Base-by-base conservation (phyloP, 2,888 invertebrate species). In the Cyrtodaria siliqua region DNA sequence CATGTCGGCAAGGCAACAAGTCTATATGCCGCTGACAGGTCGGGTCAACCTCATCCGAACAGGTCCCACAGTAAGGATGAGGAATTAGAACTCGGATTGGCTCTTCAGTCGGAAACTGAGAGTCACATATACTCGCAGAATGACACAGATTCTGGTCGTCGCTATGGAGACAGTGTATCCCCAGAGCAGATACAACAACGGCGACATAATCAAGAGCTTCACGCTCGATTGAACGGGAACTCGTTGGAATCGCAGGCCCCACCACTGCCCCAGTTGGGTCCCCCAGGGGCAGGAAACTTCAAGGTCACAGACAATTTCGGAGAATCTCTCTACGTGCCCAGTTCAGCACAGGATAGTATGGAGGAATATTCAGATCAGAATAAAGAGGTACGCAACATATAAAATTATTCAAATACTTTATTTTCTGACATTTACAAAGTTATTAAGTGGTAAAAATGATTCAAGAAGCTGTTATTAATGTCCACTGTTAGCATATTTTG, bases 61-160 rank as follows among this genome's bases (percentile, higher is more conserved):
- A 55, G 67, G 76, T 79, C 84, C 85, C 84, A 78, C 56, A 69
- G 74, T 67, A 79, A 68, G 52, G 83, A 86, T 73, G 88, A 88
- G 69, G 89, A 87, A 64, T 68, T 89, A 40, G 83, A 87, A 62
- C 72, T 88, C 50, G 85, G 83, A 70, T 68, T 89, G 56, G 83
- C 86, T 57, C 86, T 89, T 63, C 86, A 83, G 62, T 89, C 89
- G n/a, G 89, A 89, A 74, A 84, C 82, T 40, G 89, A 89, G 66
- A 85, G 86, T 79, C 83, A 86, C 57, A 62, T 75, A 60, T 75
- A 79, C 56, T 86, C 84, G 76, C 88, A 86, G 90, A 89, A 88
- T 87, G 89, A 87, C 89, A 89, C 87, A 73, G 89, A 89, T 85
- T 89, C 88, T 73, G 76, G 79, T 73, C 71, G 75, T 66, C 71